Base-by-base conservation (phyloP, 2,888 invertebrate genomes). In the Theretra japonica region DNA sequence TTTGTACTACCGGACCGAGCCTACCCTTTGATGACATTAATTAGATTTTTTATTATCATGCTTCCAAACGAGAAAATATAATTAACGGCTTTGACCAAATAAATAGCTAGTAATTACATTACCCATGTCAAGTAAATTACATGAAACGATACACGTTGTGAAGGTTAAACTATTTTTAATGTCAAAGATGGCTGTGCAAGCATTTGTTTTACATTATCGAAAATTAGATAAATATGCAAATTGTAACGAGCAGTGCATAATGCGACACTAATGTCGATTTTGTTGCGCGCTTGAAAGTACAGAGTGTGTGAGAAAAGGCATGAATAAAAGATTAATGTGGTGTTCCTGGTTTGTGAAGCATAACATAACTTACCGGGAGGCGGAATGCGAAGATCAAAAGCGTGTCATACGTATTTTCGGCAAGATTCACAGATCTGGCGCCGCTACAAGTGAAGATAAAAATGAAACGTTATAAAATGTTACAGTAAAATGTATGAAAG, bases 1-100 rank as follows among this genome's bases (percentile, higher is more conserved):
- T 84, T 80, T 76, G 75, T 77, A 81, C 79, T 79, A 72, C 73
- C 77, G 80, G 81, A 82, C 62, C 56, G 53, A 48, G 78, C 78
- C 76, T 79, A 83, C 79, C 83, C 88, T 90, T 91, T 90, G 88
- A 89, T 77, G 76, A 76, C 84, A 85, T 88, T 90, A 90, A 91
- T 91, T 90, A 87, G 84, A 82, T 88, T 90, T 88, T 86, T 72
- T 65, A 76, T 74, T 77, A 77, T 79, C 75, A 75, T 76, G 73
- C 72, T 73, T 71, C 60, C 68, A 76, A 77, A 79, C 59, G 71
- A 72, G 68, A 62, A 62, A 80, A 75, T 73, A 50, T 60, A 70
- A 70, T 23, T 48, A n/a, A 48, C 41, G 23, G 65, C 65, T 65
- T 48, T 48, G 41, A 48, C 21, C 65, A 48, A 65, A 65, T 23